phyloP scores from a whole-genome alignment of 2,888 invertebrate species.

The Drosophila maculinotata region DNA sequence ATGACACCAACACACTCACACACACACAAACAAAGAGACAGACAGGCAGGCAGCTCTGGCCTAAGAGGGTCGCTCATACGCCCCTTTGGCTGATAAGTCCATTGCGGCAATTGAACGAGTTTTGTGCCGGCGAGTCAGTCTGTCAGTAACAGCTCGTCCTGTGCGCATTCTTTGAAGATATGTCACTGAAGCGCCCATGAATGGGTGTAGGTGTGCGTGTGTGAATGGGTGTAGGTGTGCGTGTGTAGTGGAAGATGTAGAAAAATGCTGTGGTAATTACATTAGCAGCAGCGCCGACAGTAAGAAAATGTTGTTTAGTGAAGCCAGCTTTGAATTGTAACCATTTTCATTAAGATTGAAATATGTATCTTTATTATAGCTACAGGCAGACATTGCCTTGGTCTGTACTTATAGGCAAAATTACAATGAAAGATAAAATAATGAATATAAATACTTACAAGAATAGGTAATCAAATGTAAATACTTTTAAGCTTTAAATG shows the following conservation, averaged over 20 bases:
- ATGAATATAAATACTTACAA: not conserved
- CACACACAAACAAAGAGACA: conserved; percentile 10
- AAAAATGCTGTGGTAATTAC: conserved; percentile 81
- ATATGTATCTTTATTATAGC: conserved; percentile 57
- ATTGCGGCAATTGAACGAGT: conserved; percentile 64
- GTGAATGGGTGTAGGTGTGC: conserved; percentile 16
- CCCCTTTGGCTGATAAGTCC: conserved; percentile 47
- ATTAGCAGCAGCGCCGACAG: conserved; percentile 63
- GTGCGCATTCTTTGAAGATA: conserved; percentile 28
- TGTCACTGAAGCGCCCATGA: conserved; percentile 28
- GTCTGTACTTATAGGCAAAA: not conserved
- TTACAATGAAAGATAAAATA: not conserved
- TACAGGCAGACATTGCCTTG: not conserved
- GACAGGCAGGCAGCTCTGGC: conserved; percentile 2
- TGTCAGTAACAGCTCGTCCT: conserved; percentile 51
- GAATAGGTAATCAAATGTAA: too few relatives aligned
- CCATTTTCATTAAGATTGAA: conserved; percentile 81
- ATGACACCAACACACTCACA: conserved; percentile 13
- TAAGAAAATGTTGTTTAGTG: conserved; percentile 68
- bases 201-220: conserved; percentile 7
- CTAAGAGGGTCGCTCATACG: conserved; percentile 14
- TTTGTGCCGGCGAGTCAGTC: conserved; percentile 43
- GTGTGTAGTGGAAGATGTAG: conserved; percentile 33
- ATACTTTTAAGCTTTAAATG: too few relatives aligned
- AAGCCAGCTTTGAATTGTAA: conserved; percentile 63